phyloP scores from a whole-genome alignment of 2,113 vertebrate genomes.

The Jaculus jaculus region DNA sequence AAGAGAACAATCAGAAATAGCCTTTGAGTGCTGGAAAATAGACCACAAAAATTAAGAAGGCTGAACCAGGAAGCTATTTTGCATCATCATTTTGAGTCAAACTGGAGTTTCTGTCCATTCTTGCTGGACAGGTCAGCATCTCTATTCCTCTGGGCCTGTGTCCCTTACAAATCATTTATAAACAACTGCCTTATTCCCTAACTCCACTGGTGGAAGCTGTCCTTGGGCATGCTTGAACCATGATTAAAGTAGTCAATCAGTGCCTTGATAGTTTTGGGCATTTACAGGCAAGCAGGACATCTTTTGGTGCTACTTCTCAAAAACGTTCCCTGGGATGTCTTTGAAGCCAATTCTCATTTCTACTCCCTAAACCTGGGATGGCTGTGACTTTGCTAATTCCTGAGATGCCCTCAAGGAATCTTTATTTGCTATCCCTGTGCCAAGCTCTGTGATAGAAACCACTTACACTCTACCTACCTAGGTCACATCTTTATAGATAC shows the following conservation, averaged over 20 bases:
- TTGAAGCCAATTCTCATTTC: background rate
- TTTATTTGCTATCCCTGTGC: background rate
- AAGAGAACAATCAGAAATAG: too few species aligned
- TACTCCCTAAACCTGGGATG: background rate
- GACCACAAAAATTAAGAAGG: too few species aligned
- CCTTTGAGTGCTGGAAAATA: too few species aligned
- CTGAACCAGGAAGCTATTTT: too few species aligned
- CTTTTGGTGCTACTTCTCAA: background rate
- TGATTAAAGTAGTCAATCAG: background rate
- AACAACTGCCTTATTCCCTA: too few species aligned
- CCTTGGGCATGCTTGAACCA: background rate
- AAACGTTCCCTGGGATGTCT: background rate
- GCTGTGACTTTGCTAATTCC: background rate
- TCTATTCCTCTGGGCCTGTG: too few species aligned
- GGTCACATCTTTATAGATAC: background rate
- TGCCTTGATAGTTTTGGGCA: background rate
- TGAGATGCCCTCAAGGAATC: background rate
- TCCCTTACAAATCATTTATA: too few species aligned
- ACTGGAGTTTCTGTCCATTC: too few species aligned
- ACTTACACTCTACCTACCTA: background rate
- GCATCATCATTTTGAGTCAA: too few species aligned
- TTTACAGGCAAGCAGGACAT: background rate
- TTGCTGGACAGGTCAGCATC: too few species aligned
- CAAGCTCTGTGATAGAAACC: background rate
- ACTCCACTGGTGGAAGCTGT: background rate